Base-by-base conservation (phyloP, 2,797 vertebrate species). In the Myripristis jacobus region DNA sequence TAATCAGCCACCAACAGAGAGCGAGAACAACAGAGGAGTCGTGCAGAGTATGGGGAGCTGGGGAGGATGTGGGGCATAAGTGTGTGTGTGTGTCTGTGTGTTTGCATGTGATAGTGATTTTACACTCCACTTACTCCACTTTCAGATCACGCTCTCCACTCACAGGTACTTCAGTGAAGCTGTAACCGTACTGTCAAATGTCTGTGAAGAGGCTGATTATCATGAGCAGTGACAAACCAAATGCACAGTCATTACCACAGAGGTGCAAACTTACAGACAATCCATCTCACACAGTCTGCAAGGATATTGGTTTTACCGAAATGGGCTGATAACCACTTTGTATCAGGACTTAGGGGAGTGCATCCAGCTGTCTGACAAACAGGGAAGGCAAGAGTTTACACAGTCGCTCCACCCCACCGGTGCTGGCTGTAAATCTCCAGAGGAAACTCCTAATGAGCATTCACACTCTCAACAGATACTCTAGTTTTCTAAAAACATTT, bases 1-100 rank as follows among this genome's bases (percentile, higher is more conserved):
- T 89, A 88, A 91, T 86, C 85, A 85, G 73, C 73, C 87, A 82
- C 86, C 87, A 84, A 87, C 82, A 84, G 67, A 83, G 79, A 83
- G 75, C 67, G 73, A 80, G 68, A 18, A 36, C 4, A 41, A 80
- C 57, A 66, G 54, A 66, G 9, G 15, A 62, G 56, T 68, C 1
- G 11, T 67, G 58, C 31, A 59, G 22, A 73, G 43, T 13, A 15
- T 12, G 27, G 43, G 11, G 44, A 58, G 27, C 19, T 43, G 7
- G 18, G 62, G 34, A 13, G 0, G 1, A 16, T 15, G 29, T 43
- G 29, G 2, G 48, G 57, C 46, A 62, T 66, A 11, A 64, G 60
- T 48, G 72, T 55, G 54, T 25, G 21, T 58, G 18, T n/a, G 51
- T 25, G 58, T 15, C 47, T 25, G 47, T 16, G 70, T 68, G 47